Evolutionary conservation across 2,797 vertebrate genomes (phyloP), one percentile per base, ranked within the genome.

Genomic region (Taeniopygia guttata): DNA sequence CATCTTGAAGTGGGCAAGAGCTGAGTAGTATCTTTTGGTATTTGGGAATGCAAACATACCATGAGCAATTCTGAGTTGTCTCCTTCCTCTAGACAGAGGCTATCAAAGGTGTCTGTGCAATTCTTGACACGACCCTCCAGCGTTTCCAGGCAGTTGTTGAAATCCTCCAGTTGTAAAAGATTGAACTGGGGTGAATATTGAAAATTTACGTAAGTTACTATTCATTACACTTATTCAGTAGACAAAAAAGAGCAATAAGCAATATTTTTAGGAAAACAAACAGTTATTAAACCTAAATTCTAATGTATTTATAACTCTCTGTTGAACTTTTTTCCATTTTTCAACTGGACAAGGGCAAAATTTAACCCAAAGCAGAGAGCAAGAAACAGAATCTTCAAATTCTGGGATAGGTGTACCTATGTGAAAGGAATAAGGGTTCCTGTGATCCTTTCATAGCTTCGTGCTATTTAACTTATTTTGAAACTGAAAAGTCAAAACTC

Each of bases 81-180:
- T 92, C 94, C 94, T 77, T 92, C 89, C 64, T 94, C 80, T 21
- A 62, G 66, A 40, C 91, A 94, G n/a, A 97, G 91, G 10, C 78
- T 94, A 55, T 97, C 93, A 54, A 99, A 96, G 62, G 92, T 94
- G 40, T 97, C 96, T 94, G 97, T 97, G 96, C 98, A 98, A 8
- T 89, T 96, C 68, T 97, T 96, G 94, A 99, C 97, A 27, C 78
- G 97, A 32, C 38, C 73, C 96, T 99, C 98, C 94, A 99, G 95
- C 0, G 92, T 97, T 59, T 97, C 97, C 88, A 99, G 95, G 40
- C 78, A 81, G 29, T 84, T 88, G 19, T 93, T 96, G 68, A 99
- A 98, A 93, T 98, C 97, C 91, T 98, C 98, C 94, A 98, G 97
- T 93, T 98, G 97, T 40, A 77, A 80, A 68, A 98, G 97, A 80